Conservation (phyloP, 2,113 vertebrate species). For the Entelurus aequoreus region DNA sequence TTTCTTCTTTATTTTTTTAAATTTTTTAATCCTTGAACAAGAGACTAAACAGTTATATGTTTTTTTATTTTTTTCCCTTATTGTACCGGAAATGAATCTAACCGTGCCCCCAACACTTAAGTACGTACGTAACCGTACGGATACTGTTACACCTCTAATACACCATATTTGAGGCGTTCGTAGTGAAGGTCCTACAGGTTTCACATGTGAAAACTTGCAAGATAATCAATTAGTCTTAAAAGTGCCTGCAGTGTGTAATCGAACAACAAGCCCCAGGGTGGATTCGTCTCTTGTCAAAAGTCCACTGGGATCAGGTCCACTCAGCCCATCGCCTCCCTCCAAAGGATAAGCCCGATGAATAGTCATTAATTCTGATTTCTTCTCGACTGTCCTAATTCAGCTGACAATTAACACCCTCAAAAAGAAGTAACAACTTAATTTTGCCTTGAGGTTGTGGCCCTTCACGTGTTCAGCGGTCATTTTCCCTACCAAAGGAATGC, state of each 20-base stretch:
- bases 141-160: too few species aligned
- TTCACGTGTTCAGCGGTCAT: background rate
- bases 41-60: too few species aligned
- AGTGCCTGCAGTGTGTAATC: background rate
- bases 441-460: background rate
- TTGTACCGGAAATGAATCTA: too few species aligned
- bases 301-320: slow-evolving; percentile 1
- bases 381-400: slow-evolving; percentile 3
- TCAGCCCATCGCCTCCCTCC: background rate
- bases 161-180: background rate
- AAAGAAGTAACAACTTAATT: background rate
- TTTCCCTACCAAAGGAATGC: background rate
- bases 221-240: slow-evolving; percentile 3
- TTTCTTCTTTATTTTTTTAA: too few species aligned
- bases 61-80: too few species aligned
- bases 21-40: too few species aligned
- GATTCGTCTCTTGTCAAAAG: background rate
- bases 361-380: slow-evolving; percentile 12
- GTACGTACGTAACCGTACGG: too few species aligned
- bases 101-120: too few species aligned
- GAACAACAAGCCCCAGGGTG: slow-evolving; percentile 3
- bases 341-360: slow-evolving; percentile 6
- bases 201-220: background rate
- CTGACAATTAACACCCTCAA: slow-evolving; percentile 3
- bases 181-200: background rate